These are phyloP conservation scores for Pseudopodoces humilis DNA, from an alignment of 2,113 vertebrate species.

Conservation along the genomic window DNA sequence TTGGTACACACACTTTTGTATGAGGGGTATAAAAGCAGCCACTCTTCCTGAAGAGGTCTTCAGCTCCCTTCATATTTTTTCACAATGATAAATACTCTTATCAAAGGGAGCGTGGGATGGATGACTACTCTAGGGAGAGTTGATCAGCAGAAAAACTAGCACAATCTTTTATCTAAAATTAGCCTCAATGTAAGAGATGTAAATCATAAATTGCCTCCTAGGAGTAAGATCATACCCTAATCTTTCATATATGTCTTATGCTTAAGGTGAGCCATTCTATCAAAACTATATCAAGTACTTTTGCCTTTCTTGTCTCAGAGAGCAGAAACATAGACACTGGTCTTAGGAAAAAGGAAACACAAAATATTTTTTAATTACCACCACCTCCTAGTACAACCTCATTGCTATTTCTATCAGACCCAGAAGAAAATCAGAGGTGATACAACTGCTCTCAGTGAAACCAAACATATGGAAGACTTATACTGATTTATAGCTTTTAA, in stretches of 20 bases:
- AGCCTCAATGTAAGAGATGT: not conserved
- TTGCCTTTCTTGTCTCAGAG: not conserved
- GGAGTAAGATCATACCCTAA: not conserved
- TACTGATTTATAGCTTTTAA: not conserved
- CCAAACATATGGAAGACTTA: not conserved
- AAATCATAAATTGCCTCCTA: not conserved
- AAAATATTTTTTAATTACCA: not conserved
- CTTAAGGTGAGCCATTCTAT: not conserved
- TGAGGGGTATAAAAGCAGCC: not conserved
- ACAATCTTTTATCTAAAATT: not conserved
- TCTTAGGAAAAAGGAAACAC: not conserved
- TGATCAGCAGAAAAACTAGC: not conserved
- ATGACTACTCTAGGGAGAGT: not conserved
- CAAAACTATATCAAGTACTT: not conserved
- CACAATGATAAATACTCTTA: not conserved
- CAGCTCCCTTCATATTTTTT: not conserved
- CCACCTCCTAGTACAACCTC: not conserved
- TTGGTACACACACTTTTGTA: not conserved
- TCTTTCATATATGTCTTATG: not conserved
- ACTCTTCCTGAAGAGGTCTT: not conserved
- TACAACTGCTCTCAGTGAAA: not conserved
- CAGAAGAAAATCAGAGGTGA: not conserved
- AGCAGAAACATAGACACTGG: not conserved
- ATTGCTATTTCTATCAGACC: not conserved
- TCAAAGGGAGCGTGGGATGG: not conserved